Evolutionary conservation across 2,113 vertebrate genomes (phyloP).

Genomic region (Chamaetylas fuelleborni): DNA sequence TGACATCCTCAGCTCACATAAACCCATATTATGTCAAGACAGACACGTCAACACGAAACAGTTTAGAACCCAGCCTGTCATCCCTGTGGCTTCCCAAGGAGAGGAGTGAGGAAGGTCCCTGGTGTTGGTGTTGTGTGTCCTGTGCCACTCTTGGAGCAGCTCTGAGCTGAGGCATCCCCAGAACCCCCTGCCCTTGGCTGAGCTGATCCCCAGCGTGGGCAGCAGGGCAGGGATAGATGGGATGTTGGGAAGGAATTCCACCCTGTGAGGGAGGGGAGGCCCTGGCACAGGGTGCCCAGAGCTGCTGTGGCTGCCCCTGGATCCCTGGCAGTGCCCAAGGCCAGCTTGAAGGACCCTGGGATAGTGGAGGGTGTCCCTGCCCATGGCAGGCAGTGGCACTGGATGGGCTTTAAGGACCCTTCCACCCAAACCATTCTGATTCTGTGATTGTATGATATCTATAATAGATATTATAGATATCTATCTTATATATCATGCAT

Average conservation of each 20-base stretch:
- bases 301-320: neutral
- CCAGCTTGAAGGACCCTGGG: neutral
- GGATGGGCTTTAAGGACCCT: neutral
- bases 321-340: neutral
- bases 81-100: neutral
- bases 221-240: neutral
- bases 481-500: neutral
- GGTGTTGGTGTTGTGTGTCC: fast-evolving
- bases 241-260: neutral
- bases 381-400: neutral
- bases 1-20: neutral
- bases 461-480: no score
- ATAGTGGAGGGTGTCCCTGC: neutral
- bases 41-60: neutral
- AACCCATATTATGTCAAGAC: neutral
- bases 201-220: neutral
- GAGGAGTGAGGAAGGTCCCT: neutral
- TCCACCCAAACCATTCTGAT: neutral
- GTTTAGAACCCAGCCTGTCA: neutral
- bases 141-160: neutral
- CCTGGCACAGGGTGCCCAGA: neutral
- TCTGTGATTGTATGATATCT: neutral
- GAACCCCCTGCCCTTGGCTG: neutral
- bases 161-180: neutral
- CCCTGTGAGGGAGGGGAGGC: fast-evolving